Conservation (phyloP, 2,113 vertebrate species). For the Gobiocypris rarus region DNA sequence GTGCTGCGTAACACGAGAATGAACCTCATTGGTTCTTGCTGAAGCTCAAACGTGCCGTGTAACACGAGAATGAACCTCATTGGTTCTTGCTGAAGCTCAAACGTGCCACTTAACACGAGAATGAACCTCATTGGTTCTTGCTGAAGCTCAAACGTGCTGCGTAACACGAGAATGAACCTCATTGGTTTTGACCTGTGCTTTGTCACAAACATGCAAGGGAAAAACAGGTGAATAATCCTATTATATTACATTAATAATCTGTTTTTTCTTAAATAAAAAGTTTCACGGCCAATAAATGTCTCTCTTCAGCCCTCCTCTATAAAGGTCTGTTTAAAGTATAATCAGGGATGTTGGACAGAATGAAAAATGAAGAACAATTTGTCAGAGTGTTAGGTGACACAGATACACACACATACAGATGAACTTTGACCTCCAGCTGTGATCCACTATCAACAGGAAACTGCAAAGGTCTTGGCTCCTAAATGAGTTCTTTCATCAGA, state of each 20-base stretch:
- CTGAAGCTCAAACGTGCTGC: no score
- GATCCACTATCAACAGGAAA: slow-evolving; percentile 59
- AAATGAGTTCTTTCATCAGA: slow-evolving; percentile 45
- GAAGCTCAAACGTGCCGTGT: no score
- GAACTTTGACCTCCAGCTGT: slow-evolving; percentile 53
- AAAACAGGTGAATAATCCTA: neutral
- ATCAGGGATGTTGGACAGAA: slow-evolving; percentile 10
- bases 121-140: no score
- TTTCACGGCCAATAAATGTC: neutral
- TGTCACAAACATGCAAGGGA: neutral
- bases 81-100: no score
- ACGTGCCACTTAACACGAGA: no score
- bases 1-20: no score
- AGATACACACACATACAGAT: slow-evolving; percentile 34
- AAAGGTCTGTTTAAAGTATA: slow-evolving; percentile 30
- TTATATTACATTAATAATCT: no score
- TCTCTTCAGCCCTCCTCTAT: neutral
- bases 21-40: no score
- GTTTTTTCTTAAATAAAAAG: neutral
- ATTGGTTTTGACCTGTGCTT: no score
- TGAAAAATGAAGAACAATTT: slow-evolving; percentile 32
- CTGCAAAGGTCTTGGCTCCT: slow-evolving; percentile 40
- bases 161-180: no score
- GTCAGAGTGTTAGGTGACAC: slow-evolving; percentile 33
- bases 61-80: no score